Evolutionary conservation across 2,797 vertebrate species (phyloP).

Genomic region (Anabas testudineus): DNA sequence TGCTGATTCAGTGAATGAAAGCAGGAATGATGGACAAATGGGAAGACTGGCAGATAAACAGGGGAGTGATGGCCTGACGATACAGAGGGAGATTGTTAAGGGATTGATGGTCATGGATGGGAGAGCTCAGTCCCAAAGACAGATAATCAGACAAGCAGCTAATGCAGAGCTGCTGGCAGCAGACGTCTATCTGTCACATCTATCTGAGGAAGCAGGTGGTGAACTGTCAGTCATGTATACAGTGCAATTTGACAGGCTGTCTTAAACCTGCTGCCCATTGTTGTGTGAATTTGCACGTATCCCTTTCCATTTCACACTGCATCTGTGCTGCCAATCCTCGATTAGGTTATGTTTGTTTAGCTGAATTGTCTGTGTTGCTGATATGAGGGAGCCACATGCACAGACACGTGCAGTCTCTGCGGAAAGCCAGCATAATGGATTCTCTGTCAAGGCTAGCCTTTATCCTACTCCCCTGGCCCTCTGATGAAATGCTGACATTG

Average conservation of each 20-base stretch:
- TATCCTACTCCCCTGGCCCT: slow-evolving; percentile 22
- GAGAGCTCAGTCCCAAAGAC: slow-evolving; percentile 41
- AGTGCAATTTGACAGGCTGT: slow-evolving; percentile 24
- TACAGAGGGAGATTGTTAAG: slow-evolving; percentile 38
- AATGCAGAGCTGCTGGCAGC: slow-evolving; percentile 56
- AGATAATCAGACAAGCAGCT: slow-evolving; percentile 65
- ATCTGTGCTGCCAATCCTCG: slow-evolving; percentile 1
- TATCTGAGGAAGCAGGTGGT: slow-evolving; percentile 53
- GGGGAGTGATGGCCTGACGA: slow-evolving; percentile 45
- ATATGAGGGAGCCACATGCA: slow-evolving; percentile 21
- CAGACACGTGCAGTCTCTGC: slow-evolving; percentile 7
- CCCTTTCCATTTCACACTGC: slow-evolving; percentile 22
- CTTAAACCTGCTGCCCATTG: slow-evolving; percentile 37
- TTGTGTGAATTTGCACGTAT: slow-evolving; percentile 7
- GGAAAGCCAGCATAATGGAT: slow-evolving; percentile 33
- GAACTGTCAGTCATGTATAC: slow-evolving; percentile 58
- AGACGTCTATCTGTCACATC: slow-evolving; percentile 56
- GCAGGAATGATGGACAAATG: slow-evolving; percentile 33
- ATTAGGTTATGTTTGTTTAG: slow-evolving; percentile 57
- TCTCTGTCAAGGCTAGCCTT: slow-evolving; percentile 21
- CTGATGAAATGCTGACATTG: slow-evolving; percentile 60
- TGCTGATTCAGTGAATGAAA: slow-evolving; percentile 20
- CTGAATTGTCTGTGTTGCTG: slow-evolving; percentile 37
- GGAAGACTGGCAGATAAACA: slow-evolving; percentile 32
- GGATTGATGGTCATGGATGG: slow-evolving; percentile 60